phyloP scores from a whole-genome alignment of 1,140 invertebrate genomes.

The Diachasma alloeum region DNA sequence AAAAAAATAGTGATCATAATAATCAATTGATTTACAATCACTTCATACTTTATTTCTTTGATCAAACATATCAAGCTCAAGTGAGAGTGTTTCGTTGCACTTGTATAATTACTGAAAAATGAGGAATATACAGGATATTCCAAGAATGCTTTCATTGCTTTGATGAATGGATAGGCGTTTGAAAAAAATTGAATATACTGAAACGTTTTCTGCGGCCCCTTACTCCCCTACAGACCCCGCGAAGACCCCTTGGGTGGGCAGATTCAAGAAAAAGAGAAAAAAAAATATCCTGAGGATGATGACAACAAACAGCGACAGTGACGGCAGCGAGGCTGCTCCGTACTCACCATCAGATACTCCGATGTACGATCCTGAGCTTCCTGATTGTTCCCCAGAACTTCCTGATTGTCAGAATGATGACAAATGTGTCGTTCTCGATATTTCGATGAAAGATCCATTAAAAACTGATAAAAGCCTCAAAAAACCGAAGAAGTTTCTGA shows the following conservation, averaged over 20 bases:
- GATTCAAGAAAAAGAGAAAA: background rate
- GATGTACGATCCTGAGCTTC: constrained; percentile 37
- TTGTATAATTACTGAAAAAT: too few species aligned
- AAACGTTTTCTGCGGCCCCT: too few species aligned
- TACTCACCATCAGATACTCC: constrained; percentile 47
- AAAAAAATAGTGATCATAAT: too few species aligned
- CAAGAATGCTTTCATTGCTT: too few species aligned
- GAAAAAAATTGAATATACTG: too few species aligned
- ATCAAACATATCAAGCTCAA: too few species aligned
- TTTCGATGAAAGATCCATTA: background rate
- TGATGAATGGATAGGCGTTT: too few species aligned
- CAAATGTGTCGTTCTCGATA: background rate
- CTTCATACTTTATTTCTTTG: too few species aligned
- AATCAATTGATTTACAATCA: too few species aligned
- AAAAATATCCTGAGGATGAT: background rate
- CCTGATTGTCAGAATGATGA: constrained; percentile 2
- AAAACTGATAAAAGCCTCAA: background rate
- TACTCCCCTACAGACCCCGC: constrained; percentile 41
- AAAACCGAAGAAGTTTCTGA: background rate
- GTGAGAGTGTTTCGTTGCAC: too few species aligned
- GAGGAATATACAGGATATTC: too few species aligned
- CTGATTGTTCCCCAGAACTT: constrained; percentile 13
- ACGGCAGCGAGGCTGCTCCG: constrained; percentile 29
- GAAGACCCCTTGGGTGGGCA: constrained; percentile 3
- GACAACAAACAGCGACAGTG: background rate